Evolutionary conservation across 2,113 vertebrate species (phyloP), one percentile per base, ranked within the genome.

Genomic region (Tetrao urogallus): DNA sequence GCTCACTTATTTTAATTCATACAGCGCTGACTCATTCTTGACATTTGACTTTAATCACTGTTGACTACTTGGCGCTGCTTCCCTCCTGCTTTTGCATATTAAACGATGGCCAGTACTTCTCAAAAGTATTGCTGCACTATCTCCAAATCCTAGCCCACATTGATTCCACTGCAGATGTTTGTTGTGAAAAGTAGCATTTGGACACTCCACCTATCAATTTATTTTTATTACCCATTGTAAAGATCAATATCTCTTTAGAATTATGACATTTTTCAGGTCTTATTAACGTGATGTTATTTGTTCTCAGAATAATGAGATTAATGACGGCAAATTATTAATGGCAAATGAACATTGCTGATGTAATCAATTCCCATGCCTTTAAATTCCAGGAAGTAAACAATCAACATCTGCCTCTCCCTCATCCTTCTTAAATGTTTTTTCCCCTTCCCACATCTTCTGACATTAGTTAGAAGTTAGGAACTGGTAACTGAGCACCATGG

Each of bases 1-100:
- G 52, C 47, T 92, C 79, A 75, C 86, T 90, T 91, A 60, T 77
- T 83, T 90, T 84, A 92, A 83, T 89, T 90, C 20, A 43, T 56
- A 61, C 15, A 60, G 34, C 17, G 48, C 57, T 86, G 86, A 93
- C 58, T 86, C 80, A 94, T 38, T 86, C 52, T 82, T 72, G 52
- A 75, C 50, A 18, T 67, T 92, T 92, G 56, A 90, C 63, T 90
- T 90, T 47, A 92, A 75, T 72, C 60, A 75, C 38, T 88, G 65
- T 48, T 93, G 82, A 71, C 50, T 80, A 58, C 56, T 77, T 65
- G 83, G 71, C 45, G 47, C 61, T 86, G 48, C 61, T 72, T 75
- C 27, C 32, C 40, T 69, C 88, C 66, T 86, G 47, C 73, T 92
- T 94, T 83, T 72, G 30, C 43, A 14, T 81, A 57, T 61, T 66